Evolutionary conservation across 2,888 invertebrate species (phyloP), one percentile per base, ranked within the genome.

Genomic region (Gandaritis pyraliata): DNA sequence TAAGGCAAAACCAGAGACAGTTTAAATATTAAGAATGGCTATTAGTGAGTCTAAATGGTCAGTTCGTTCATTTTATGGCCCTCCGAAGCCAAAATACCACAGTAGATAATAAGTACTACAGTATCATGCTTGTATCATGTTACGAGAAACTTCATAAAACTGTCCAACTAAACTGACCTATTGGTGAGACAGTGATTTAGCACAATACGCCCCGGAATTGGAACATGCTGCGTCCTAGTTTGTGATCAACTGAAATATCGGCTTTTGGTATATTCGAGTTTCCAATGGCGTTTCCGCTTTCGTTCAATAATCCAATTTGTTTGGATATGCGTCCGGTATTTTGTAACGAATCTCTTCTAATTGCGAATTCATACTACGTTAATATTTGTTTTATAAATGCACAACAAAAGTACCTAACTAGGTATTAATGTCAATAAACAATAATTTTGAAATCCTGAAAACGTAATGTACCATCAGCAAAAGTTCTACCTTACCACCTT

Each of bases 181-280:
- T 52, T 47, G 38, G 38, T 38, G 38, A 30, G n/a, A 7, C 53
- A 41, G 45, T 76, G 75, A 75, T 71, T 75, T 73, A 67, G 69
- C 73, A 69, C 65, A 71, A 61, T 70, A 71, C 70, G 76, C 73
- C 78, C 78, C 71, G 67, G 66, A 72, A 62, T 63, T 39, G 30
- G 74, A 74, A 72, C 53, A 33, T 23, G 33, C 33, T 43, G 66
- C 72, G 70, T 63, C 74, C 78, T 66, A 76, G 66, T 78, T 80
- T 76, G 65, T 62, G 56, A 69, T 60, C 64, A 69, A 65, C 68
- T 61, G 59, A 69, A 71, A 72, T 69, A 62, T 64, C 56, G 43
- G 48, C 62, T 51, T 63, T 59, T 48, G 51, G 61, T 68, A 68
- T 65, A 43, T 61, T 67, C 61, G 63, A 52, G 65, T 65, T 61